phyloP scores from a whole-genome alignment of 2,888 invertebrate genomes.

The Pseudolycoriella hygida region DNA sequence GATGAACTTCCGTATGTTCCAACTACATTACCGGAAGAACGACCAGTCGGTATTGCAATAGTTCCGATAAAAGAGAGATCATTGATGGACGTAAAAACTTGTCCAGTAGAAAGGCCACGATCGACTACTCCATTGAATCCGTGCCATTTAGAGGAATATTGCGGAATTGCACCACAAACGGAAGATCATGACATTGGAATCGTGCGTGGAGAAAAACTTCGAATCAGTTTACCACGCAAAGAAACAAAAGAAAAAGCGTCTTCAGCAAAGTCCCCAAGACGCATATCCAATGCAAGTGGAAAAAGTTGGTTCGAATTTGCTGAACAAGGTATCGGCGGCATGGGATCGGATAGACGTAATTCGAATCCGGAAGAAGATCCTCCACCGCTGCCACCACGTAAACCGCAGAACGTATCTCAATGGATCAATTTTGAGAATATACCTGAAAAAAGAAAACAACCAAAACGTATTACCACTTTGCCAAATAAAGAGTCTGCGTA shows the following conservation, averaged over 20 bases:
- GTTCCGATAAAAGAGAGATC: conserved; percentile 59
- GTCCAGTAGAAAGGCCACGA: conserved; percentile 55
- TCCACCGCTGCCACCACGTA: conserved; percentile 31
- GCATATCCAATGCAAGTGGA: conserved; percentile 29
- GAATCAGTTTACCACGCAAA: conserved; percentile 49
- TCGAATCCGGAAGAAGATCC: conserved; percentile 18
- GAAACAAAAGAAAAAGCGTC: conserved; percentile 25
- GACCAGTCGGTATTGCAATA: conserved; percentile 63
- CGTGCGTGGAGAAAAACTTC: conserved; percentile 40
- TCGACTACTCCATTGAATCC: conserved; percentile 56
- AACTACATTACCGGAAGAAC: conserved; percentile 73
- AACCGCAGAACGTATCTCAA: conserved; percentile 30
- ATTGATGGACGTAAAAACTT: conserved; percentile 42
- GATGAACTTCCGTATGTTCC: conserved; percentile 77
- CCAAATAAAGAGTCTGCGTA: conserved; percentile 34
- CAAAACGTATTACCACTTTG: conserved; percentile 66
- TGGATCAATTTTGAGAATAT: conserved; percentile 83
- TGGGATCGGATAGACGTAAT: conserved; percentile 4
- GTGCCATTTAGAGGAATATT: conserved; percentile 52
- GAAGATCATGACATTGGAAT: conserved; percentile 13
- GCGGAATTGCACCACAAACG: conserved; percentile 25
- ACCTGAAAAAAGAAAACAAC: conserved; percentile 63
- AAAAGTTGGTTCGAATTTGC: conserved; percentile 44
- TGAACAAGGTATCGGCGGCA: conserved; percentile 35
- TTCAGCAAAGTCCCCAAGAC: conserved; percentile 34